Conservation (phyloP, 2,888 invertebrate genomes). For the Pomacea canaliculata region DNA sequence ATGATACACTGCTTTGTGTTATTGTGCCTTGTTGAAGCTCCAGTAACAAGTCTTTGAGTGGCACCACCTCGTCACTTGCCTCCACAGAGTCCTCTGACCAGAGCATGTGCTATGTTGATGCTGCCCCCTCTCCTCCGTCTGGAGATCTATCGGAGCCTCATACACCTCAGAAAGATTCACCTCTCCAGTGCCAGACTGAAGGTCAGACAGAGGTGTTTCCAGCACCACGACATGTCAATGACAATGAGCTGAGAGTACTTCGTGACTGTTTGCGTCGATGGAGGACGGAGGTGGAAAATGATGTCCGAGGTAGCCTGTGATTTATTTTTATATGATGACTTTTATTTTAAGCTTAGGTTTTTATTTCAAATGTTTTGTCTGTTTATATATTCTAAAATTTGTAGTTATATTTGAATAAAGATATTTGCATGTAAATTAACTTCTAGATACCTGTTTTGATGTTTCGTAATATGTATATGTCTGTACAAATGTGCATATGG, state of each 20-base stretch:
- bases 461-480: not conserved
- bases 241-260: conserved; percentile 65
- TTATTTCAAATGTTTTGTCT: too few species aligned
- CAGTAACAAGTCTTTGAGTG: too few species aligned
- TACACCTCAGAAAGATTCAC: not conserved
- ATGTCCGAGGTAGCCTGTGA: conserved; percentile 65
- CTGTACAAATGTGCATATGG: not conserved
- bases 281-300: conserved; percentile 69
- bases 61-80: not conserved
- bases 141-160: conserved; percentile 4
- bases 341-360: too few species aligned
- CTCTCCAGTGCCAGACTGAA: not conserved
- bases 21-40: too few species aligned
- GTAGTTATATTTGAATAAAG: not conserved
- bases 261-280: conserved; percentile 69
- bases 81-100: not conserved
- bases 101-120: not conserved
- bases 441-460: too few species aligned
- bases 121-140: not conserved
- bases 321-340: not conserved
- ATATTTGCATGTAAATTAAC: not conserved
- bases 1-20: too few species aligned
- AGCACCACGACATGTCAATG: conserved; percentile 63
- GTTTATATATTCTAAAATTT: too few species aligned
- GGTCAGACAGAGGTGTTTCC: conserved; percentile 39